A percentile compares a stretch with the other conserved stretches of the same genome.
Conservation (phyloP, 2,888 invertebrate species). For the Andrena chrysosceles region DNA sequence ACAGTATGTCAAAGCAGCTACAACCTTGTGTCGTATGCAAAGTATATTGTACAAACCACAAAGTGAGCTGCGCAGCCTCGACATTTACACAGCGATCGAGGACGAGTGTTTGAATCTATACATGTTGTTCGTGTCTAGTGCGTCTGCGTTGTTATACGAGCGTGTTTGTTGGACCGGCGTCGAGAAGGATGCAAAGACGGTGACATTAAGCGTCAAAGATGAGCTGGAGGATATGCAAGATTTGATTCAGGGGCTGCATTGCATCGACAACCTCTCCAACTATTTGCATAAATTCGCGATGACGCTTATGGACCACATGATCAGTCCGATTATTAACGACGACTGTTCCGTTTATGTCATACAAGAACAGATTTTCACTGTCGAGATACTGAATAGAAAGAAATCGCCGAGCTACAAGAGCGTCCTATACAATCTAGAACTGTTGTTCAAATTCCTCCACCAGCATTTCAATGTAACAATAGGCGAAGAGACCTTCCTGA, state of each 20-base stretch:
- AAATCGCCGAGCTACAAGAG: slow-evolving; percentile 85
- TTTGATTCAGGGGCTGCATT: slow-evolving; percentile 83
- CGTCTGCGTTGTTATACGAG: slow-evolving; percentile 85
- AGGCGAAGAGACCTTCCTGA: slow-evolving; percentile 85
- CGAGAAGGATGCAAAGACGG: slow-evolving; percentile 30
- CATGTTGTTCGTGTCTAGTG: slow-evolving; percentile 85
- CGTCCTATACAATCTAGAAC: slow-evolving; percentile 87
- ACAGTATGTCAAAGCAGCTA: slow-evolving; percentile 85
- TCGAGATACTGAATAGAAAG: slow-evolving; percentile 83
- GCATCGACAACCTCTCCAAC: slow-evolving; percentile 84
- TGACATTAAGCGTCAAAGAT: slow-evolving; percentile 68
- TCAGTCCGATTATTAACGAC: slow-evolving; percentile 87
- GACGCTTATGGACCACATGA: slow-evolving; percentile 87
- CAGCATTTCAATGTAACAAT: slow-evolving; percentile 86
- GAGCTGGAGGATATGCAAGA: slow-evolving; percentile 79
- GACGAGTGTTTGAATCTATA: slow-evolving; percentile 85
- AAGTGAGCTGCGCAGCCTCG: slow-evolving; percentile 86
- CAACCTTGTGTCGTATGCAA: slow-evolving; percentile 86
- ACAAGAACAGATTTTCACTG: slow-evolving; percentile 82
- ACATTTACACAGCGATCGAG: slow-evolving; percentile 86
- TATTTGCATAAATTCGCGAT: slow-evolving; percentile 87
- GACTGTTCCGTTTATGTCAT: slow-evolving; percentile 85
- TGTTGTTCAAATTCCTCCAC: slow-evolving; percentile 87
- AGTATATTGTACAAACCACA: slow-evolving; percentile 85
- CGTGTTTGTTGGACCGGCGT: slow-evolving; percentile 84